A percentile compares a stretch with the other conserved stretches of the same genome.
These are phyloP conservation scores for Drosophila arizonae DNA, from an alignment of 1,140 invertebrate genomes.

Conservation along the genomic window DNA sequence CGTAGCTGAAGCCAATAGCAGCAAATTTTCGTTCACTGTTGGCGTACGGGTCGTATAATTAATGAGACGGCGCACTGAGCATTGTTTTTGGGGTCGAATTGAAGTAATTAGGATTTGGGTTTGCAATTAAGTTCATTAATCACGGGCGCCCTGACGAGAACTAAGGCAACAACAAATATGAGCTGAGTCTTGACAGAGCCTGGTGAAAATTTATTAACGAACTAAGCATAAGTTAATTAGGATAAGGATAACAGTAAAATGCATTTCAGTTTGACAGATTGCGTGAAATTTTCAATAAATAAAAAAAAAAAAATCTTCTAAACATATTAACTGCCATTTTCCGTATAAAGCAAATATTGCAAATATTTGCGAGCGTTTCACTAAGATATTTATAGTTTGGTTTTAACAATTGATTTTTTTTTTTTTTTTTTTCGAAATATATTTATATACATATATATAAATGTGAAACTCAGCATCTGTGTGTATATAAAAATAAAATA, in stretches of 20 bases:
- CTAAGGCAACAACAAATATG: background rate
- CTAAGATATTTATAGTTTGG: conserved; percentile 60
- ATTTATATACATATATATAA: conserved; percentile 35
- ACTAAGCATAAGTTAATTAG: conserved; percentile 15
- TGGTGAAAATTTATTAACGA: conserved; percentile 18
- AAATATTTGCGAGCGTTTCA: conserved; percentile 53
- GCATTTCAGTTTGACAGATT: conserved; percentile 1
- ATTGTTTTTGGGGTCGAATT: conserved; percentile 57
- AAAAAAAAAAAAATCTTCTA: background rate
- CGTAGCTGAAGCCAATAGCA: background rate
- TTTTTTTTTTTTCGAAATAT: too few relatives aligned
- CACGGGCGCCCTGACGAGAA: conserved; percentile 21
- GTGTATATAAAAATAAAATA: conserved; percentile 48
- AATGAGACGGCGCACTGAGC: conserved; percentile 56
- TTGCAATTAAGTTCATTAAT: conserved; percentile 76
- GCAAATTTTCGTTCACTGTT: background rate
- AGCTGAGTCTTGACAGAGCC: background rate
- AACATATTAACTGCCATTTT: conserved; percentile 60
- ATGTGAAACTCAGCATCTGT: conserved; percentile 42
- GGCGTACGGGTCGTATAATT: conserved; percentile 64
- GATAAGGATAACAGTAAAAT: conserved; percentile 4
- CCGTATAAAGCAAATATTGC: conserved; percentile 38
- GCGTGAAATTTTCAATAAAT: background rate
- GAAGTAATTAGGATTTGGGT: conserved; percentile 77
- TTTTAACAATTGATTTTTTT: conserved; percentile 41